Percentiles rank a stretch among this genome's conserved stretches.
Conservation (phyloP, 2,113 vertebrate species). For the Fulica atra region DNA sequence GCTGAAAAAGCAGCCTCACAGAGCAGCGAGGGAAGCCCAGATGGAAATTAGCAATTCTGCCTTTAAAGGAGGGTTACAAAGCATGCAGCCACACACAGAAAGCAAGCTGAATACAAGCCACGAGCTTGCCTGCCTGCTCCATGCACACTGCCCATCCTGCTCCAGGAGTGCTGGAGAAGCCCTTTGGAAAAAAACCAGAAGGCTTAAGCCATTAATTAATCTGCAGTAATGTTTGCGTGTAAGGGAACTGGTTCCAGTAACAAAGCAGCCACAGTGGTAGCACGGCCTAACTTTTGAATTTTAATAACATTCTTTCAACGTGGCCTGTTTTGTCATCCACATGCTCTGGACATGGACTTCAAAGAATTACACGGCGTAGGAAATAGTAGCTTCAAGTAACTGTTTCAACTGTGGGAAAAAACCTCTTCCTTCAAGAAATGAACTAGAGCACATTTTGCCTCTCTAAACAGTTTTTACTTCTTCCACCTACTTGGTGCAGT, state of each 20-base stretch:
- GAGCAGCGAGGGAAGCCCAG: neutral
- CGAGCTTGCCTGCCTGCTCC: neutral
- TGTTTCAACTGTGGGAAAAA: constrained; percentile 18
- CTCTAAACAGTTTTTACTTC: neutral
- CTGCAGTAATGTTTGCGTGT: neutral
- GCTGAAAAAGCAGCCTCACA: neutral
- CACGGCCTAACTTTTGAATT: neutral
- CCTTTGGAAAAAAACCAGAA: neutral
- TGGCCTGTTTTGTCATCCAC: neutral
- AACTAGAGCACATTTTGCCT: neutral
- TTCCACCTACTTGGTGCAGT: neutral
- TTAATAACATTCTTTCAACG: neutral
- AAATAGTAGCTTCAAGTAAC: constrained; percentile 12
- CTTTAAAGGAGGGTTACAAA: constrained; percentile 19
- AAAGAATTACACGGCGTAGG: neutral
- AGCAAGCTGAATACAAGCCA: neutral
- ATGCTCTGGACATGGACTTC: neutral
- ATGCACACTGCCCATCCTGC: neutral
- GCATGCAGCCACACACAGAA: constrained; percentile 51
- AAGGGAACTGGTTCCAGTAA: neutral
- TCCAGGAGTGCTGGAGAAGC: neutral
- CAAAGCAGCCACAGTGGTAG: neutral
- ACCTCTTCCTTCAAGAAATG: neutral
- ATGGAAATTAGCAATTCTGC: constrained; percentile 37
- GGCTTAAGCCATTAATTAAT: neutral